A percentile compares a stretch with the other conserved stretches of the same genome.
phyloP scores from a whole-genome alignment of 2,888 invertebrate genomes.

The Steinernema carpocapsae region DNA sequence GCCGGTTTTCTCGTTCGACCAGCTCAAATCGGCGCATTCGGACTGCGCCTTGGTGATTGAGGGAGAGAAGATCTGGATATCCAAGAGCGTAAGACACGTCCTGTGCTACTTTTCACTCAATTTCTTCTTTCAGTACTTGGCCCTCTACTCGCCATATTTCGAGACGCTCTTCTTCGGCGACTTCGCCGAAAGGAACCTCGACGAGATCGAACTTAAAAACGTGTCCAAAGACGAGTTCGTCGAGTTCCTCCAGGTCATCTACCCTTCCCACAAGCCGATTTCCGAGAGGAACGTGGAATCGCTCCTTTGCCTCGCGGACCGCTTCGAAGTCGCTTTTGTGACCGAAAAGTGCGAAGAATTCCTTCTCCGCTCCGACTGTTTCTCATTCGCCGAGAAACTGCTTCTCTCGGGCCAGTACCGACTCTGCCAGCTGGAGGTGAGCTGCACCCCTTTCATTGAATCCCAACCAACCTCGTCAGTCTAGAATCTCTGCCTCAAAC shows the following conservation, averaged over 20 bases:
- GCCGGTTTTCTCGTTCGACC: conserved; percentile 32
- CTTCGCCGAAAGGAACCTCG: conserved; percentile 38
- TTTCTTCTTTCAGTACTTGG: conserved; percentile 36
- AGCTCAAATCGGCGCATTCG: background rate
- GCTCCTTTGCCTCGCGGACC: conserved; percentile 66
- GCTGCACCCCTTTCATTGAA: background rate
- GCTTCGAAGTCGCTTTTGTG: conserved; percentile 67
- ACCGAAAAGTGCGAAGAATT: conserved; percentile 68
- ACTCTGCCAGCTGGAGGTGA: conserved; percentile 20
- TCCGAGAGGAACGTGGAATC: conserved; percentile 66
- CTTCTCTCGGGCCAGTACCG: conserved; percentile 43
- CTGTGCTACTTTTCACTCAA: background rate
- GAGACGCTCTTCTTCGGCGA: conserved; percentile 41
- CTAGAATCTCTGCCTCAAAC: conserved; percentile 25
- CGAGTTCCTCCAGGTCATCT: conserved; percentile 68
- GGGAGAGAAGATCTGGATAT: background rate
- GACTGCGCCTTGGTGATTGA: background rate
- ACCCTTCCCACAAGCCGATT: conserved; percentile 68
- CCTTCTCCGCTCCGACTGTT: conserved; percentile 44
- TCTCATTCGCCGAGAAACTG: conserved; percentile 19
- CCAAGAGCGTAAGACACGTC: background rate
- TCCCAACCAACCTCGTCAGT: background rate
- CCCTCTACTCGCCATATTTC: conserved; percentile 45
- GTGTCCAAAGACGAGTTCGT: conserved; percentile 62
- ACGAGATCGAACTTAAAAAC: conserved; percentile 38